These are phyloP conservation scores for Gadus macrocephalus DNA, from an alignment of 2,113 vertebrate genomes.

Conservation along the genomic window DNA sequence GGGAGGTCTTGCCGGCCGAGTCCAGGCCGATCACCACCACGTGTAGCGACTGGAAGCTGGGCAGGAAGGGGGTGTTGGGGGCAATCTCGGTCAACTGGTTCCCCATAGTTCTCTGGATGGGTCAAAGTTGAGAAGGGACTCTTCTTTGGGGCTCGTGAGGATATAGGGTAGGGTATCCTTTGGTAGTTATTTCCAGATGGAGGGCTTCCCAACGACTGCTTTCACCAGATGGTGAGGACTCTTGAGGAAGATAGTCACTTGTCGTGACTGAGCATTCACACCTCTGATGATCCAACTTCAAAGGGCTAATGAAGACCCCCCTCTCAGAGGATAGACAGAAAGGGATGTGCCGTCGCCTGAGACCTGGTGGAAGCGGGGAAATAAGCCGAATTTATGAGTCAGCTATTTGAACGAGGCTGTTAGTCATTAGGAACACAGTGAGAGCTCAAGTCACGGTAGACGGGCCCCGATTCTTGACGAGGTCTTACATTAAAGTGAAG, in stretches of 20 bases:
- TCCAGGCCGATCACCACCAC: slow-evolving; percentile 79
- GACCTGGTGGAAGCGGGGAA: slow-evolving; percentile 16
- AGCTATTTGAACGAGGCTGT: not conserved
- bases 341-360: slow-evolving; percentile 21
- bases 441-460: too few species aligned
- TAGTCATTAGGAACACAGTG: too few species aligned
- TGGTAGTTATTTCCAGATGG: too few species aligned
- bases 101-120: slow-evolving; percentile 64
- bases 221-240: not conserved
- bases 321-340: not conserved
- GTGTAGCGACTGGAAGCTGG: slow-evolving; percentile 72
- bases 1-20: slow-evolving; percentile 77
- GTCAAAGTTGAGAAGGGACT: not conserved
- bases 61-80: slow-evolving; percentile 65
- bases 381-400: slow-evolving; percentile 18
- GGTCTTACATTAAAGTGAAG: too few species aligned
- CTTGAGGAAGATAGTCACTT: not conserved
- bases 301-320: slow-evolving; percentile 8
- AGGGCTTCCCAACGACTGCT: not conserved
- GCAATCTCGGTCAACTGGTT: slow-evolving; percentile 77
- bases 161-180: not conserved
- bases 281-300: slow-evolving; percentile 38
- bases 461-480: too few species aligned
- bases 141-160: not conserved
- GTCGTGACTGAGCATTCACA: slow-evolving; percentile 5